These are phyloP conservation scores for Nomada hirtipes DNA, from an alignment of 2,888 invertebrate species.

Conservation along the genomic window DNA sequence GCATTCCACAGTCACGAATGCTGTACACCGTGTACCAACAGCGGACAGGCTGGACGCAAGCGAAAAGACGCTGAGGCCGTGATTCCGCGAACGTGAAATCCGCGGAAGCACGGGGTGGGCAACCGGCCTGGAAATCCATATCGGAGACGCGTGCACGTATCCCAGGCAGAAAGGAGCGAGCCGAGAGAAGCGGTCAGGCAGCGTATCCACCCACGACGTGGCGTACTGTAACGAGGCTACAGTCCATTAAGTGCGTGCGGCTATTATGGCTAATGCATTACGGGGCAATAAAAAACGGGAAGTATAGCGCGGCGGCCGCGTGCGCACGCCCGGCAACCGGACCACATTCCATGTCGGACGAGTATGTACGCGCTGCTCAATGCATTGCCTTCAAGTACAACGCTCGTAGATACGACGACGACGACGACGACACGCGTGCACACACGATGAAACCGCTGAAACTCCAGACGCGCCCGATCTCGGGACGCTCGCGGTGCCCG, in stretches of 20 bases:
- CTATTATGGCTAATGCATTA: slow-evolving; percentile 82
- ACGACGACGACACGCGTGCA: slow-evolving; percentile 57
- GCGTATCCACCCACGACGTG: slow-evolving; percentile 81
- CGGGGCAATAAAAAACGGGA: slow-evolving; percentile 77
- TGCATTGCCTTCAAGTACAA: slow-evolving; percentile 72
- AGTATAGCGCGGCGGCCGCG: slow-evolving; percentile 69
- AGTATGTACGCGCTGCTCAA: slow-evolving; percentile 77
- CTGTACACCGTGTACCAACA: background rate
- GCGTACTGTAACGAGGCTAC: slow-evolving; percentile 79
- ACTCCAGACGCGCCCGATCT: slow-evolving; percentile 13
- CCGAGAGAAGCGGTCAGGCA: slow-evolving; percentile 51
- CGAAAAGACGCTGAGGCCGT: background rate
- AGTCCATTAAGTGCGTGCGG: slow-evolving; percentile 81
- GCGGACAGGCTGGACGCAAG: background rate
- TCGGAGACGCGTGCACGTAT: slow-evolving; percentile 31
- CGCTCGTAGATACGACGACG: slow-evolving; percentile 63
- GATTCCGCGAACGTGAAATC: slow-evolving; percentile 35
- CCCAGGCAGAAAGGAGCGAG: slow-evolving; percentile 1
- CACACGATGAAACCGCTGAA: slow-evolving; percentile 22
- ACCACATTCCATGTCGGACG: slow-evolving; percentile 83
- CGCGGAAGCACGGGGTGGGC: background rate
- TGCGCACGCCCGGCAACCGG: slow-evolving; percentile 72
- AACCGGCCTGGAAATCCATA: slow-evolving; percentile 33
- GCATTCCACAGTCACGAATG: slow-evolving; percentile 43
- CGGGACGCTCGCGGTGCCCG: too few species aligned